Evolutionary conservation across 1,140 invertebrate genomes (phyloP).

Genomic region (Drepana arcuata): DNA sequence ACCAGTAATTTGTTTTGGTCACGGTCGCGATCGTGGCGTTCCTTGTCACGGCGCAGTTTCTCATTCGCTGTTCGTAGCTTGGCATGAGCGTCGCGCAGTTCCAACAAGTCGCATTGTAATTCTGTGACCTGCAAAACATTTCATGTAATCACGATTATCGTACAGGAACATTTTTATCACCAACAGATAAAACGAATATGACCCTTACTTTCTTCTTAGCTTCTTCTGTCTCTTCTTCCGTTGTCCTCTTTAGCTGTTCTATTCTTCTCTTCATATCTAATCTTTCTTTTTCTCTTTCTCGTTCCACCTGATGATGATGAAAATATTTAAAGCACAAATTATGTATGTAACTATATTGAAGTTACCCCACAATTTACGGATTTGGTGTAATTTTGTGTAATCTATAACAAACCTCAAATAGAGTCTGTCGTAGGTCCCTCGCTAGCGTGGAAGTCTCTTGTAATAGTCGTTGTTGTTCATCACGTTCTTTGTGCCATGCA

Average conservation of each 20-base stretch:
- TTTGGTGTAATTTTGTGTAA: too few species aligned
- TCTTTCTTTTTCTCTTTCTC: constrained; percentile 90
- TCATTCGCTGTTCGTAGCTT: constrained; percentile 94
- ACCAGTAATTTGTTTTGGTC: constrained; percentile 77
- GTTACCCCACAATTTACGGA: too few species aligned
- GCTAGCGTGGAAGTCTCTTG: constrained; percentile 94
- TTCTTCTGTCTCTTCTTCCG: constrained; percentile 92
- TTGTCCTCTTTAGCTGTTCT: constrained; percentile 86
- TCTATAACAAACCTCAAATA: constrained; percentile 93
- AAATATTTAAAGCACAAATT: too few species aligned
- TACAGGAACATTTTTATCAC: too few species aligned
- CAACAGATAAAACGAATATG: background rate
- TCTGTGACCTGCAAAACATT: constrained; percentile 73
- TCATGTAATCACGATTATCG: too few species aligned
- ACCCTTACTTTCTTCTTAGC: constrained; percentile 88
- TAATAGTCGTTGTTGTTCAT: constrained; percentile 91
- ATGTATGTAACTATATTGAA: too few species aligned
- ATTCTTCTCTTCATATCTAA: constrained; percentile 88
- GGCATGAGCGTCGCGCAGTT: constrained; percentile 91
- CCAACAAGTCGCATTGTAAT: constrained; percentile 89
- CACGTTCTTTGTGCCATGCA: constrained; percentile 96
- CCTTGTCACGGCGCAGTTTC: constrained; percentile 89
- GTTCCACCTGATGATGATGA: constrained; percentile 82
- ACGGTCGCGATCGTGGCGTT: constrained; percentile 86
- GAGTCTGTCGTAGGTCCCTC: constrained; percentile 87